Evolutionary conservation across 2,888 invertebrate genomes (phyloP).

Genomic region (Perithous albicinctus): DNA sequence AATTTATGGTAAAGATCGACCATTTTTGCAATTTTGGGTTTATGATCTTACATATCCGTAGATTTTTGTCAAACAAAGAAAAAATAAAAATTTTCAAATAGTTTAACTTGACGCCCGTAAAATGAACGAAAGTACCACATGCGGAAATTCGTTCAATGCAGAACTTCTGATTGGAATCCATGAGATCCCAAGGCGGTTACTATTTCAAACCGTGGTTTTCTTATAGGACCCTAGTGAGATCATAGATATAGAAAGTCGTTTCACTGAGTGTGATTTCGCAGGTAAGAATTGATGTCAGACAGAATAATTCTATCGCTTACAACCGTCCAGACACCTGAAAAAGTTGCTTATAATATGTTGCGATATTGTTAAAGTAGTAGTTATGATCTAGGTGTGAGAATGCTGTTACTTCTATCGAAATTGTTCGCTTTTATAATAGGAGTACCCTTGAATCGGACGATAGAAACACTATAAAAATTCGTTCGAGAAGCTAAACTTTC

Average conservation of each 20-base stretch:
- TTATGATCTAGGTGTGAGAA: neutral
- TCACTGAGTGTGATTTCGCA: too few species aligned
- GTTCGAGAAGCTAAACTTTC: neutral
- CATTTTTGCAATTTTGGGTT: too few species aligned
- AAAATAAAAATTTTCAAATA: too few species aligned
- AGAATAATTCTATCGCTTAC: too few species aligned
- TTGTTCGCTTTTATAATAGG: neutral
- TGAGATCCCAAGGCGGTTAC: neutral
- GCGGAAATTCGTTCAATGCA: neutral
- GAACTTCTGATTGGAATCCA: neutral
- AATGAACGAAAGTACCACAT: neutral
- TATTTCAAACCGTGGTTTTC: neutral
- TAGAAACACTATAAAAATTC: neutral
- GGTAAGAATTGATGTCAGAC: too few species aligned
- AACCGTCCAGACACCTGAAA: too few species aligned
- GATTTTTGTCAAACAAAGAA: too few species aligned
- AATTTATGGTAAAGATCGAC: too few species aligned
- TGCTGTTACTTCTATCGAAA: neutral
- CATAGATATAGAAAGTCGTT: neutral
- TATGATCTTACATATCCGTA: too few species aligned
- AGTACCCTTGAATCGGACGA: neutral
- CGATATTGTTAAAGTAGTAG: neutral
- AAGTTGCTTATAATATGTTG: too few species aligned
- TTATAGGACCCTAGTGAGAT: neutral
- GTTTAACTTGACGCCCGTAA: too few species aligned